Percentiles rank a stretch among this genome's conserved stretches.
Evolutionary conservation across 2,113 vertebrate species (phyloP).

Genomic region (Columbina picui): DNA sequence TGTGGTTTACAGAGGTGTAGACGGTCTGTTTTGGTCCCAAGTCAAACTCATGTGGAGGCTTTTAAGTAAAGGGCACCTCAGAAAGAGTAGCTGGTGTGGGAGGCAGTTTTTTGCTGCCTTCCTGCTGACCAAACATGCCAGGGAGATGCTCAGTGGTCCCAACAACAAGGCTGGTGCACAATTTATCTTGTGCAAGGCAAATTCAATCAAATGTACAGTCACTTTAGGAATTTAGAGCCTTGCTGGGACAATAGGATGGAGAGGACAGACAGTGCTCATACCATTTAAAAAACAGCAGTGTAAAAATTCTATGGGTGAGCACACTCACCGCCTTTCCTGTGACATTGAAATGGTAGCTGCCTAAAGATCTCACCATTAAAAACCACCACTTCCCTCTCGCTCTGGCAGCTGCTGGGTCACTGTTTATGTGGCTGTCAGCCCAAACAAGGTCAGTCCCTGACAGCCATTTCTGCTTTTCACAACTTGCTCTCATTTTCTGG

Average conservation of each 20-base stretch:
- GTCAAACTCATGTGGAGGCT: background rate
- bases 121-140: background rate
- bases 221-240: background rate
- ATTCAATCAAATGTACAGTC: background rate
- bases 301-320: background rate
- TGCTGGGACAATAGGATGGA: background rate
- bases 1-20: background rate
- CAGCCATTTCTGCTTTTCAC: background rate
- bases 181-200: background rate
- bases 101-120: background rate
- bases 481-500: fast-evolving
- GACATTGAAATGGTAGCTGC: background rate
- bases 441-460: background rate
- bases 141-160: background rate
- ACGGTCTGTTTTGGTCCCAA: background rate
- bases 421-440: background rate
- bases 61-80: background rate
- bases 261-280: background rate
- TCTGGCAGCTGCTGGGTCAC: background rate
- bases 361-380: background rate
- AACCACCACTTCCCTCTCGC: background rate
- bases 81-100: background rate
- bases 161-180: fast-evolving
- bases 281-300: background rate
- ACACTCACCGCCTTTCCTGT: background rate